A percentile compares a stretch with the other conserved stretches of the same genome.
Evolutionary conservation across 2,113 vertebrate species (phyloP).

Genomic region (Synchiropus splendidus): DNA sequence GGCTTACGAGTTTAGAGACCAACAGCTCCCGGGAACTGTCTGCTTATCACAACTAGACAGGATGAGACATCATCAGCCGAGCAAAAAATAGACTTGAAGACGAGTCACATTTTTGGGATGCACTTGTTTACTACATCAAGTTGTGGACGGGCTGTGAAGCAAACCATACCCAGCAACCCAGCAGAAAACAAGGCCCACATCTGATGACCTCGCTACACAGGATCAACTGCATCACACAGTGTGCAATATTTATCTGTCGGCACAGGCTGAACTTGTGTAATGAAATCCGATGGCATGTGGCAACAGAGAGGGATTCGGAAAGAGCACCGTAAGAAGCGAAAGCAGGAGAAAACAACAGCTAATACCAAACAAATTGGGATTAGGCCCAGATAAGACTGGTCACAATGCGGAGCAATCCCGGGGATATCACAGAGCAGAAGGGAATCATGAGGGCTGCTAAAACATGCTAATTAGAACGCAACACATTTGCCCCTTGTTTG

Average conservation of each 20-base stretch:
- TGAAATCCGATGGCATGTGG: too few species aligned
- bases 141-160: too few species aligned
- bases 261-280: too few species aligned
- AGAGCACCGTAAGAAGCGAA: constrained; percentile 5
- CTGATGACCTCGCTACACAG: too few species aligned
- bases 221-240: too few species aligned
- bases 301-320: not conserved
- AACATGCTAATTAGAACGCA: constrained; percentile 47
- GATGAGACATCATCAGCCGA: constrained; percentile 51
- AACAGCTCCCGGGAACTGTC: constrained; percentile 49
- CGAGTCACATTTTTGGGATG: not conserved
- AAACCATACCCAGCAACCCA: too few species aligned
- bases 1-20: constrained; percentile 21
- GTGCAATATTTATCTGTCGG: too few species aligned
- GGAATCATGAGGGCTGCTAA: constrained; percentile 48
- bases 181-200: too few species aligned
- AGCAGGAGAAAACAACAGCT: constrained; percentile 27
- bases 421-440: constrained; percentile 40
- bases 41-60: constrained; percentile 59
- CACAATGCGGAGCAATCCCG: constrained; percentile 55
- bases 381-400: constrained; percentile 59
- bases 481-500: constrained; percentile 55
- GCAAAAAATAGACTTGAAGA: not conserved
- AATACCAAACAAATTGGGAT: constrained; percentile 58
- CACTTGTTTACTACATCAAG: too few species aligned